Evolutionary conservation across 1,140 invertebrate genomes (phyloP).

Genomic region (Spodoptera frugiperda): DNA sequence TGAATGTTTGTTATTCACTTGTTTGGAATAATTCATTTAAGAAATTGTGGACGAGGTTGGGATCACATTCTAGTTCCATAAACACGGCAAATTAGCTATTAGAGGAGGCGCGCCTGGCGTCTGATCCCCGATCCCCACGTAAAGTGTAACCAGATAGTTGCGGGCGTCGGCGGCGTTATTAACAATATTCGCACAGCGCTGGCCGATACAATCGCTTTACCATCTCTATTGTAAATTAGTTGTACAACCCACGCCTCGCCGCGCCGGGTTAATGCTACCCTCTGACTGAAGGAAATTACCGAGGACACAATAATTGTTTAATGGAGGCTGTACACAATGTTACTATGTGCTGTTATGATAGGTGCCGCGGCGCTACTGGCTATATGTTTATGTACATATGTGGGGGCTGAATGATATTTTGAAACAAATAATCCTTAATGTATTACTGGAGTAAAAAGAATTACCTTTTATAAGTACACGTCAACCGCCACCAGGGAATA

Average conservation of each 20-base stretch:
- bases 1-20: not conserved
- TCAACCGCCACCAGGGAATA: no score
- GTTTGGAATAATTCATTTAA: not conserved
- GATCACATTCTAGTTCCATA: constrained; percentile 5
- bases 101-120: not conserved
- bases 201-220: constrained; percentile 8
- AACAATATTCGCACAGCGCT: not conserved
- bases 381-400: no score
- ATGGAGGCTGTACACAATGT: no score
- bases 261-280: not conserved
- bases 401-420: no score
- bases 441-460: no score
- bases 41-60: not conserved
- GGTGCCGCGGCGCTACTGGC: no score
- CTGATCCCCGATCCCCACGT: constrained; percentile 4
- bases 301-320: not conserved
- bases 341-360: no score
- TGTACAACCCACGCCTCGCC: constrained; percentile 1
- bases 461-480: no score
- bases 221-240: constrained; percentile 13
- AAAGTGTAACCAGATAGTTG: constrained; percentile 9
- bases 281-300: constrained; percentile 1
- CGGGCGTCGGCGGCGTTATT: not conserved
- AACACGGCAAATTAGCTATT: constrained; percentile 25
- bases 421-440: no score